Conservation (phyloP, 2,797 vertebrate species). For the Propithecus deckenii region DNA sequence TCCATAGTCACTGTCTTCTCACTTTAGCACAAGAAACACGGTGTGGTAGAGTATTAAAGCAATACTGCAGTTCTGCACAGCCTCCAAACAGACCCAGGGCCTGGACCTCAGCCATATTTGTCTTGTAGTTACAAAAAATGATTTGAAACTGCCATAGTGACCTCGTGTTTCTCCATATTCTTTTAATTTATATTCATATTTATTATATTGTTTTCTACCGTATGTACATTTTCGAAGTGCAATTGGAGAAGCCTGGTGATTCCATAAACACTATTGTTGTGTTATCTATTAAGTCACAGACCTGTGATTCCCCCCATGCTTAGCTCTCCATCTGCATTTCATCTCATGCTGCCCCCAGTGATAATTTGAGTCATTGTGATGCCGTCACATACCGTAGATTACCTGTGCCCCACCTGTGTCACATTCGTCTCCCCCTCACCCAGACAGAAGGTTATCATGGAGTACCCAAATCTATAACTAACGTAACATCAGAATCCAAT, state of each 20-base stretch:
- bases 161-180: neutral
- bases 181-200: neutral
- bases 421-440: neutral
- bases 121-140: neutral
- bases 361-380: neutral
- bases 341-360: neutral
- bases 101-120: neutral
- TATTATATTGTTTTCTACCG: neutral
- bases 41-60: neutral
- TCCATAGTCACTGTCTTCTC: neutral
- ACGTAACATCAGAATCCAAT: neutral
- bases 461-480: neutral
- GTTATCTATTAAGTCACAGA: neutral
- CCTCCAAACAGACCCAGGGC: neutral
- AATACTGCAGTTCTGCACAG: rapidly evolving
- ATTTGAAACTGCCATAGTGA: neutral
- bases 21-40: neutral
- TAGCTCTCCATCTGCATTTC: neutral
- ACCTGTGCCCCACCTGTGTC: neutral
- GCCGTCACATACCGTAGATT: neutral
- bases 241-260: neutral
- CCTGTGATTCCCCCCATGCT: neutral
- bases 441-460: neutral
- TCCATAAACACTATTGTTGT: neutral
- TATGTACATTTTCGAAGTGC: neutral